Percentiles rank a stretch among this genome's conserved stretches.
phyloP scores from a whole-genome alignment of 1,140 invertebrate species.

The Ceratitis capitata region DNA sequence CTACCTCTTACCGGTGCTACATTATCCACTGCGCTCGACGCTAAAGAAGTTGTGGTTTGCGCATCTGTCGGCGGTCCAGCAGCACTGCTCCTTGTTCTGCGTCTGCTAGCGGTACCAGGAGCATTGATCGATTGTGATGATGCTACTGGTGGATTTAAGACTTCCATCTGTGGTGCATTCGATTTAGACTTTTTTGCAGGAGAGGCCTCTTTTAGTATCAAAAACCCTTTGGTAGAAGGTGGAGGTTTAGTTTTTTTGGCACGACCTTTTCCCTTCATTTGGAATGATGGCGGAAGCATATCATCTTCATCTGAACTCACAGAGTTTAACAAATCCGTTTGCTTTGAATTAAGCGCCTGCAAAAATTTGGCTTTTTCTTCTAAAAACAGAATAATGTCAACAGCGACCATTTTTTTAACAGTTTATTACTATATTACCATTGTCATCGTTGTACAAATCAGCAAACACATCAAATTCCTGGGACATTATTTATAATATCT shows the following conservation, averaged over 20 bases:
- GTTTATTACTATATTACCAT: not conserved
- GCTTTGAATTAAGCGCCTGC: not conserved
- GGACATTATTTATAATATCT: not conserved
- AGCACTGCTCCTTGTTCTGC: not conserved
- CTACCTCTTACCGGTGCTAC: not conserved
- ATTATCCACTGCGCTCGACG: not conserved
- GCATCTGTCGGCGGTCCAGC: not conserved
- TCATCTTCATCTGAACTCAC: not conserved
- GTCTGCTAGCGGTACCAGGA: not conserved
- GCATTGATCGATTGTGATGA: no score
- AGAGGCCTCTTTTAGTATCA: no score
- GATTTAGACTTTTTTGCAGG: not conserved
- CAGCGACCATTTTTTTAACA: not conserved
- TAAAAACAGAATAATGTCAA: not conserved
- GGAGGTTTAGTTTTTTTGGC: not conserved
- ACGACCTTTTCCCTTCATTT: not conserved
- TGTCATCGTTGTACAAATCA: not conserved
- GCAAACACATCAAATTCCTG: constrained; percentile 17
- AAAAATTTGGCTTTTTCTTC: constrained; percentile 6
- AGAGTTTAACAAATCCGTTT: not conserved
- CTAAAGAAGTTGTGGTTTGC: not conserved
- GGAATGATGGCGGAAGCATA: not conserved
- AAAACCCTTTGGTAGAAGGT: not conserved
- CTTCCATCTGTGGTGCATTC: not conserved
- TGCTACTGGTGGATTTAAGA: not conserved